Percentiles rank a stretch among this genome's conserved stretches.
These are phyloP conservation scores for Xerus rutilus DNA, from an alignment of 2,797 vertebrate species.

Conservation along the genomic window DNA sequence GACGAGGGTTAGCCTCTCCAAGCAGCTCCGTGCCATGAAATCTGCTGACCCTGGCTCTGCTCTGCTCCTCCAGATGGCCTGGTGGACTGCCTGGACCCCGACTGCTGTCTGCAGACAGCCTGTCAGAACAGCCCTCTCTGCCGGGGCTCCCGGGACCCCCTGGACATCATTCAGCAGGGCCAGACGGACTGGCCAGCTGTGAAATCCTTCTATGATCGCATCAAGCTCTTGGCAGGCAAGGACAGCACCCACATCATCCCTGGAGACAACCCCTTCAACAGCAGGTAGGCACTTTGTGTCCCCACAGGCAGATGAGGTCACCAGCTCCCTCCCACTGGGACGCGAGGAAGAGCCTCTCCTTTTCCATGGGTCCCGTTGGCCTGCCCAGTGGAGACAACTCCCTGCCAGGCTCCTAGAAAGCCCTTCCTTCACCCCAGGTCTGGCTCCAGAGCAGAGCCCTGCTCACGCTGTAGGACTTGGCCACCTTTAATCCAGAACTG, in stretches of 20 bases:
- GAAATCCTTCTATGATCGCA: conserved; percentile 97
- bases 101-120: conserved; percentile 97
- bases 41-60: conserved; percentile 52
- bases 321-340: background rate
- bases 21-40: background rate
- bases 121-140: conserved; percentile 97
- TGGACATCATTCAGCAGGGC: conserved; percentile 97
- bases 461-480: background rate
- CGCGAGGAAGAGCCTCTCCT: background rate
- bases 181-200: conserved; percentile 90
- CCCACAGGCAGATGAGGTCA: background rate
- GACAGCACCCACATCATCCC: conserved; percentile 98
- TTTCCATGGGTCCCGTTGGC: background rate
- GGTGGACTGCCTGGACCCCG: conserved; percentile 98
- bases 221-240: conserved; percentile 96
- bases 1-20: background rate
- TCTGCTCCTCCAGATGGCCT: conserved; percentile 93
- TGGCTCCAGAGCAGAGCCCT: background rate
- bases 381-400: background rate
- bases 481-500: background rate
- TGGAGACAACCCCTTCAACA: conserved; percentile 97
- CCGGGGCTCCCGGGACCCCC: conserved; percentile 96
- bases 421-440: background rate
- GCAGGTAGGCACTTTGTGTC: conserved; percentile 89
- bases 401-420: background rate